Evolutionary conservation across 2,888 invertebrate genomes (phyloP).

Genomic region (Heliconius ethilla): DNA sequence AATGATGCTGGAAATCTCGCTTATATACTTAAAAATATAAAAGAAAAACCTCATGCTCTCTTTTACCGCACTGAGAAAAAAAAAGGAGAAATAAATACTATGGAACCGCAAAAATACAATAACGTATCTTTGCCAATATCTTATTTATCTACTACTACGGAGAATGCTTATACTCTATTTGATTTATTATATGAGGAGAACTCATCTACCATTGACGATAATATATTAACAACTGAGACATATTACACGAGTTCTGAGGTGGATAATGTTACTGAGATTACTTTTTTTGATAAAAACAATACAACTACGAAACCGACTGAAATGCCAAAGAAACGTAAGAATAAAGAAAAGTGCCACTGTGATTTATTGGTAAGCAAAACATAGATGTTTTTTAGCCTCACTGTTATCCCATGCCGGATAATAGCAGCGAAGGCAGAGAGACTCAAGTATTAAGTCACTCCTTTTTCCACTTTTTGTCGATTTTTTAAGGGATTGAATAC

Average conservation of each 20-base stretch:
- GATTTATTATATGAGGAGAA: conserved; percentile 71
- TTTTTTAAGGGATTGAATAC: too few relatives aligned
- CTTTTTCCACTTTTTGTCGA: too few relatives aligned
- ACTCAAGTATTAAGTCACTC: too few relatives aligned
- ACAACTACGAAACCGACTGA: conserved; percentile 52
- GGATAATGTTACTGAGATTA: conserved; percentile 71
- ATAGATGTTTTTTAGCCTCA: background rate
- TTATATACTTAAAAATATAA: conserved; percentile 58
- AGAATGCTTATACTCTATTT: conserved; percentile 57
- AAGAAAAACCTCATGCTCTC: conserved; percentile 64
- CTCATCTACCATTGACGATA: conserved; percentile 55
- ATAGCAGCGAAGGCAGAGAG: too few relatives aligned
- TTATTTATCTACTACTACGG: conserved; percentile 54
- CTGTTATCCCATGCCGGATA: background rate
- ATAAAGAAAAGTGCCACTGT: conserved; percentile 59
- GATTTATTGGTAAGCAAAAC: conserved; percentile 64
- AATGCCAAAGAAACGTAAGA: conserved; percentile 52
- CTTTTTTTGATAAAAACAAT: conserved; percentile 59
- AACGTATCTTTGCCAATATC: conserved; percentile 54
- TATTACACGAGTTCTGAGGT: conserved; percentile 58
- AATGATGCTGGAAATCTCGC: conserved; percentile 53
- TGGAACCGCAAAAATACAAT: conserved; percentile 48
- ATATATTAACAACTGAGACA: conserved; percentile 58
- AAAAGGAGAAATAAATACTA: conserved; percentile 43
- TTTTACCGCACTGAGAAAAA: conserved; percentile 59